Percentiles rank a stretch among this genome's conserved stretches.
Conservation (phyloP, 2,113 vertebrate species). For the Gadus macrocephalus region DNA sequence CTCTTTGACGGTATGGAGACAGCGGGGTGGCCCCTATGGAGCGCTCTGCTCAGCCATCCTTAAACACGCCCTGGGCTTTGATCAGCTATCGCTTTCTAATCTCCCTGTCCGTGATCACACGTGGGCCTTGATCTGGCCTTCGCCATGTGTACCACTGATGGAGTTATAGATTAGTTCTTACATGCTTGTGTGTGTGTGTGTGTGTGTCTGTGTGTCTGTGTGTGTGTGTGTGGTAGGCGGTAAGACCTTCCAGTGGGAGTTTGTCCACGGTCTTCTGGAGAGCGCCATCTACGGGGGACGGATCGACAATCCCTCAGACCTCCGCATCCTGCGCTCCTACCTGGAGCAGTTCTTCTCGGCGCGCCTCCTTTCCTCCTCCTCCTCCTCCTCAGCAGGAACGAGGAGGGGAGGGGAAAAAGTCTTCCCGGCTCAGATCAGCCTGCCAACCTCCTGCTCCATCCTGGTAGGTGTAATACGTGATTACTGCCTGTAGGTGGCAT, state of each 20-base stretch:
- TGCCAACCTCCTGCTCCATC: constrained; percentile 89
- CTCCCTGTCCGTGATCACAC: no score
- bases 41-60: constrained; percentile 1
- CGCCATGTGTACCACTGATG: not conserved
- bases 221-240: constrained; percentile 66
- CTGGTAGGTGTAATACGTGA: constrained; percentile 67
- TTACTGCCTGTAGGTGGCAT: no score
- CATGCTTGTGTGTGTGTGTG: not conserved
- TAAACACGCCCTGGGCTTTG: constrained; percentile 2
- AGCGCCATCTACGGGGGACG: constrained; percentile 94
- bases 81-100: constrained; percentile 18
- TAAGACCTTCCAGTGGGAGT: constrained; percentile 89
- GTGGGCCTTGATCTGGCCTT: no score
- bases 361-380: constrained; percentile 61
- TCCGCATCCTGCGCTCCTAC: constrained; percentile 89
- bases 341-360: constrained; percentile 89
- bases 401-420: constrained; percentile 65
- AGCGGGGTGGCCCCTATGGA: not conserved
- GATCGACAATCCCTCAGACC: constrained; percentile 90
- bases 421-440: constrained; percentile 78
- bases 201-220: not conserved
- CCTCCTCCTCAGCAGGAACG: constrained; percentile 51
- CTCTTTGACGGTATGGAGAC: constrained; percentile 85
- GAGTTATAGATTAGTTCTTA: not conserved
- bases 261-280: constrained; percentile 90